Conservation (phyloP, 2,888 invertebrate species). For the Limnephilus auricula region DNA sequence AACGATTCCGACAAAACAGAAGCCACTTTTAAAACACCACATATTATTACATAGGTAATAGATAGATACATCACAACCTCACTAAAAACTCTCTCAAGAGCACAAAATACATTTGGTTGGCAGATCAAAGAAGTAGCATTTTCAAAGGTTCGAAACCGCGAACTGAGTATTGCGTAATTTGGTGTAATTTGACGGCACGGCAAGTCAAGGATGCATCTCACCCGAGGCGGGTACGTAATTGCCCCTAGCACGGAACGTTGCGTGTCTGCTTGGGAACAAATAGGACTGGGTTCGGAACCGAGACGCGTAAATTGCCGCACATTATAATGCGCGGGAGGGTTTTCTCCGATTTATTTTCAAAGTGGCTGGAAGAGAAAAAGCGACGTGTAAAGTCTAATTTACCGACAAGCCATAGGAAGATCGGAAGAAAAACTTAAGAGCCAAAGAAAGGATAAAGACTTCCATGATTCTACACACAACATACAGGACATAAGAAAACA, state of each 20-base stretch:
- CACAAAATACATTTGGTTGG: not conserved
- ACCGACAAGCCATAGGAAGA: slow-evolving; percentile 4
- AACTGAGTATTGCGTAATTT: not conserved
- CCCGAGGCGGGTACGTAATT: slow-evolving; percentile 36
- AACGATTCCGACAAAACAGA: not conserved
- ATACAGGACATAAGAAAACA: too few relatives aligned
- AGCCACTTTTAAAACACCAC: not conserved
- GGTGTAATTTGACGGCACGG: not conserved
- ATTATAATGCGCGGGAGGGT: not conserved
- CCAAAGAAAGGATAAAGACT: not conserved
- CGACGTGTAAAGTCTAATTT: not conserved
- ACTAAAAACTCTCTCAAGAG: not conserved
- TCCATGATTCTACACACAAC: too few relatives aligned
- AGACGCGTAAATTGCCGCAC: slow-evolving; percentile 3
- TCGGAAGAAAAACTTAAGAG: not conserved
- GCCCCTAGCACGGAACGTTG: slow-evolving; percentile 43
- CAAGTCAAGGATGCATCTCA: slow-evolving; percentile 24
- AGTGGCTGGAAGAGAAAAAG: slow-evolving; percentile 3
- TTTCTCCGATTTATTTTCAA: slow-evolving; percentile 7
- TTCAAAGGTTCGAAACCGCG: not conserved
- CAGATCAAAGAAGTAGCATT: not conserved
- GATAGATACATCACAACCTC: not conserved
- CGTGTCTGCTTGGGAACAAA: slow-evolving; percentile 26
- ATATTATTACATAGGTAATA: not conserved
- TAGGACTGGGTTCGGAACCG: not conserved